Evolutionary conservation across 2,888 invertebrate species (phyloP).

Genomic region (Orchesella flavescens): DNA sequence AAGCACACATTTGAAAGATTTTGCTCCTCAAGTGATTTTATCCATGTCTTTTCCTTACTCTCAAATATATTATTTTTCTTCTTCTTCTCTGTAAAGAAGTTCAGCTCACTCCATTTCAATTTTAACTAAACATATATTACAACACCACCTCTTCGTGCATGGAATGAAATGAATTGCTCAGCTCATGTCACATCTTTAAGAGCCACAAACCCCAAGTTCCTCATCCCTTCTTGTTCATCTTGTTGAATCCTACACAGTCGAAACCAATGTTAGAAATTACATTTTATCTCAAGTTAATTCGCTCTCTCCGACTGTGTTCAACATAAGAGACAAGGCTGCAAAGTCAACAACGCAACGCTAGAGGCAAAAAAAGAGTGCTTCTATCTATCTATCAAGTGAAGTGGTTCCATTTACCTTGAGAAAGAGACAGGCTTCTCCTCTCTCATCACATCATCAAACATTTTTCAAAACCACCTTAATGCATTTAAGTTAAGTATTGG

Average conservation of each 20-base stretch:
- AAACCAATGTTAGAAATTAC: too few relatives aligned
- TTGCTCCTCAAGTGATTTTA: constrained; percentile 26
- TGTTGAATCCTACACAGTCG: too few relatives aligned
- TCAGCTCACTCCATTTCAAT: too few relatives aligned
- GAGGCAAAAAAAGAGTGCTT: constrained; percentile 35
- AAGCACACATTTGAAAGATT: constrained; percentile 16
- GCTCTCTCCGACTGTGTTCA: neutral
- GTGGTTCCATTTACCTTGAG: constrained; percentile 55
- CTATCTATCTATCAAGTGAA: constrained; percentile 35
- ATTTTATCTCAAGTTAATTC: constrained; percentile 12
- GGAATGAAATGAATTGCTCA: neutral
- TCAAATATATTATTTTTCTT: constrained; percentile 5
- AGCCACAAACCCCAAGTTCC: neutral
- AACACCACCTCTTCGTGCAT: too few relatives aligned
- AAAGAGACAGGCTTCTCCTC: constrained; percentile 38
- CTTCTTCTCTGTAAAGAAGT: too few relatives aligned
- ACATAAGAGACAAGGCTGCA: constrained; percentile 59
- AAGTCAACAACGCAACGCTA: constrained; percentile 60
- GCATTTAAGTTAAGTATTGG: neutral
- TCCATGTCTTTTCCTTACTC: neutral
- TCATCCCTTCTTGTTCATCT: constrained; percentile 1
- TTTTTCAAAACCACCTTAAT: constrained; percentile 16
- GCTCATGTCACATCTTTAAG: constrained; percentile 38
- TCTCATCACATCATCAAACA: constrained; percentile 23
- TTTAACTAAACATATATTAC: too few relatives aligned